Base-by-base conservation (phyloP, 1,140 invertebrate species). In the Xylocopa sonorina region DNA sequence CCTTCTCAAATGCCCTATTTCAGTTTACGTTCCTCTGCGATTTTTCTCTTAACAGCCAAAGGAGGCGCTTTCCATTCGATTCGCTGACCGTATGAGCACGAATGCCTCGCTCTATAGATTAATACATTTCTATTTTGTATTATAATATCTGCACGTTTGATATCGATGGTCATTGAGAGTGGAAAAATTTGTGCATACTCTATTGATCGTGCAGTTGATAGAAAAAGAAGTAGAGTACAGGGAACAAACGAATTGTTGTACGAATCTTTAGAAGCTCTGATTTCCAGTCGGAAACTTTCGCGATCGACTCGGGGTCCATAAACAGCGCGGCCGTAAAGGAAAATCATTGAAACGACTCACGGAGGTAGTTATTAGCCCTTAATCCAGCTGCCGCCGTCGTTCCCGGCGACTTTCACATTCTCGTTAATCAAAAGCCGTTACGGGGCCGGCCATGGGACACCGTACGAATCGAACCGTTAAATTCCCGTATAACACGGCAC, bases 391-490 rank as follows among this genome's bases (percentile, higher is more conserved):
- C 76, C 76, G 63, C 68, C 71, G 48, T 75, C 69, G 77, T 72
- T 51, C 71, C 24, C 82, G 32, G 57, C 24, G 81, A 83, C 73
- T 84, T 78, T 78, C 64, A 10, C 71, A 84, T 74, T 84, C 71
- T 68, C 83, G 83, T 84, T 84, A 83, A 84, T 84, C 83, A 80
- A 84, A 83, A 80, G 38, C 63, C 64, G 82, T 84, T 84, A 84
- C 82, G n/a, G 14, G 60, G 64, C 64, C 84, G 79, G 68, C 53
- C 77, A 51, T 68, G 58, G 81, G 38, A 57, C 73, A 62, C 57
- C 48, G 50, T 53, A 58, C 41, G 51, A 69, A 64, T 69, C 51
- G 82, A 71, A 71, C 46, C 69, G 66, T 83, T 83, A 84, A 84
- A 84, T 84, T 84, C 77, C 43, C 60, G 64, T 80, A 80, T 60